Evolutionary conservation across 2,888 invertebrate species (phyloP), one percentile per base, ranked within the genome.

Genomic region (Saturnia japonica): DNA sequence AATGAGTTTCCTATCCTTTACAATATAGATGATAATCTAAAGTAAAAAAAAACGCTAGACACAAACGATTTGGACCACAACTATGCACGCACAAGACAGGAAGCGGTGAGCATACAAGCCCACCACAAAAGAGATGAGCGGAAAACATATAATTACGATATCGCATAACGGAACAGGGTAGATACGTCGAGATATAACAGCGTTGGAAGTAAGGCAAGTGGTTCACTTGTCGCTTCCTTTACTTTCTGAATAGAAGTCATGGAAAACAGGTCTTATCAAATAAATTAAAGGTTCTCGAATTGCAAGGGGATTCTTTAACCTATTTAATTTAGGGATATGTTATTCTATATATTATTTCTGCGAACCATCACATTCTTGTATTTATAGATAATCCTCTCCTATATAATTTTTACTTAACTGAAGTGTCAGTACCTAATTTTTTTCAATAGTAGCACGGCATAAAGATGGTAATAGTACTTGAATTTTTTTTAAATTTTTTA

Each of bases 71-170:
- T 84, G 74, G 54, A 74, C 82, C 83, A 75, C 72, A 70, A 70
- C 70, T 72, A 73, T 77, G 77, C 82, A 82, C 78, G 82, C 80
- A 80, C 80, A 88, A 88, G 88, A 88, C 91, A 90, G 91, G 91
- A 92, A 91, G 84, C 87, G 76, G 80, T 79, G 83, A 83, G 85
- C 84, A 82, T 82, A 86, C 86, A 82, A 80, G 85, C 85, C 75
- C 84, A 78, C 78, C 81, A 88, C 89, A 91, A 89, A 89, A 89
- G 88, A 88, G 88, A 88, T 84, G 86, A 85, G 82, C 88, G 88
- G 86, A 88, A 86, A 88, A 91, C 89, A 91, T 90, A 90, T 92
- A 91, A 93, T 93, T 93, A 92, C 79, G 84, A 86, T 89, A 91
- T 90, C 89, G 75, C 76, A 80, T 86, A 85, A 85, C 88, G 83